phyloP scores from a whole-genome alignment of 2,888 invertebrate species.

The Lysandra coridon region DNA sequence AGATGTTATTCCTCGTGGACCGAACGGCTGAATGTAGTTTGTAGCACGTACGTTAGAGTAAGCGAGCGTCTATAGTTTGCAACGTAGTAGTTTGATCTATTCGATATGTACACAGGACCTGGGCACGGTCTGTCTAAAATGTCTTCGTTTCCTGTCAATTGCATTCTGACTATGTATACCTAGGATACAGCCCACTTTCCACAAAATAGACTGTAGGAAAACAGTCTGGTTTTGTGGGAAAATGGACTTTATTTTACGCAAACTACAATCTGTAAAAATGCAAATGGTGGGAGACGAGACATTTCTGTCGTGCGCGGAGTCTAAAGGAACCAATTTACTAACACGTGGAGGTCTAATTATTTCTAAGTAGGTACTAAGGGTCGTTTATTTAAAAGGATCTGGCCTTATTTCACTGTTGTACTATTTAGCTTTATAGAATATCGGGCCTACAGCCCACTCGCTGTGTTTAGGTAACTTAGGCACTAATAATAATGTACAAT shows the following conservation, averaged over 20 bases:
- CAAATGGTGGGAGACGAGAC: background rate
- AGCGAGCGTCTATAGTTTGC: conserved; percentile 62
- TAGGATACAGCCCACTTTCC: background rate
- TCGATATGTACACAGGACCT: conserved; percentile 46
- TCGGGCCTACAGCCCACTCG: conserved; percentile 36
- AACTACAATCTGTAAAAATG: background rate
- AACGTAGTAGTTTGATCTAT: conserved; percentile 50
- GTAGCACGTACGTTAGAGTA: conserved; percentile 62
- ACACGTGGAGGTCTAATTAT: conserved; percentile 58
- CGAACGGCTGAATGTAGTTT: conserved; percentile 59
- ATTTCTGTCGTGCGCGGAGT: background rate
- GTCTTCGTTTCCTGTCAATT: background rate
- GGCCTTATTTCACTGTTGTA: conserved; percentile 57
- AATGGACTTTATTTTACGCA: background rate
- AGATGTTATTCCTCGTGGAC: conserved; percentile 60
- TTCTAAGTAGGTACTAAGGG: conserved; percentile 56
- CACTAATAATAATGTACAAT: conserved; percentile 72
- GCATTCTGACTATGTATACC: background rate
- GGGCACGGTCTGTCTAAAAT: background rate
- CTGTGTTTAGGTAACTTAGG: conserved; percentile 53
- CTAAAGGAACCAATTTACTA: conserved; percentile 71
- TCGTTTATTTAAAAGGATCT: conserved; percentile 55
- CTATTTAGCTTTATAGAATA: conserved; percentile 50
- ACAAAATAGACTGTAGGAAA: no score
- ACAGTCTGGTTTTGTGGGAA: no score